phyloP scores from a whole-genome alignment of 64 coral and sea anemone genomes.

The Catalaphyllia jardinei region DNA sequence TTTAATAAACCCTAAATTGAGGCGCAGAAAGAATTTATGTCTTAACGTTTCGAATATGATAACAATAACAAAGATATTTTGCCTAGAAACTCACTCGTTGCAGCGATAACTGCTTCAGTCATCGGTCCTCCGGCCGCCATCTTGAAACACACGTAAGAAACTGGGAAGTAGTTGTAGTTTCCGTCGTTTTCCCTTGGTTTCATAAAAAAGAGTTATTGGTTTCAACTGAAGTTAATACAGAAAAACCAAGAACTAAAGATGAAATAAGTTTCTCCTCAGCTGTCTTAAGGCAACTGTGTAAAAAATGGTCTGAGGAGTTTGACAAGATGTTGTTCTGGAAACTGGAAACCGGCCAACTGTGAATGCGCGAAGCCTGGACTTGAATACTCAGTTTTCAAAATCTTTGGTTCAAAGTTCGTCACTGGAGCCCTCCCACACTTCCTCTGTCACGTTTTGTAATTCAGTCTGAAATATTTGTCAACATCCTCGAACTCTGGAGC shows the following conservation, averaged over 20 bases:
- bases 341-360: not conserved
- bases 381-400: constrained; percentile 2
- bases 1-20: not conserved
- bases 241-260: not conserved
- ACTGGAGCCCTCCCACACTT: not conserved
- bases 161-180: constrained; percentile 11
- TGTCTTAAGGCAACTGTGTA: not conserved
- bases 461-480: not conserved
- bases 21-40: not conserved
- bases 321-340: not conserved
- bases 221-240: not conserved
- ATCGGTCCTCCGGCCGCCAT: constrained; percentile 50
- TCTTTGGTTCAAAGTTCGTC: constrained; percentile 4
- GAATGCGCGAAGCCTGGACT: not conserved
- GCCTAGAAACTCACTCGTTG: constrained; percentile 16
- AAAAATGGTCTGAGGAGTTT: not conserved
- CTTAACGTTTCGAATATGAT: not conserved
- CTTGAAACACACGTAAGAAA: not conserved
- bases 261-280: not conserved
- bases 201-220: not conserved
- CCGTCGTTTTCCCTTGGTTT: not conserved
- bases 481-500: not conserved
- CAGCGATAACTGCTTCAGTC: constrained; percentile 23
- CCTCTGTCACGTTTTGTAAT: not conserved
- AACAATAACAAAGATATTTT: not conserved